Conservation (phyloP, 2,888 invertebrate species). For the Cotesia congregata region DNA sequence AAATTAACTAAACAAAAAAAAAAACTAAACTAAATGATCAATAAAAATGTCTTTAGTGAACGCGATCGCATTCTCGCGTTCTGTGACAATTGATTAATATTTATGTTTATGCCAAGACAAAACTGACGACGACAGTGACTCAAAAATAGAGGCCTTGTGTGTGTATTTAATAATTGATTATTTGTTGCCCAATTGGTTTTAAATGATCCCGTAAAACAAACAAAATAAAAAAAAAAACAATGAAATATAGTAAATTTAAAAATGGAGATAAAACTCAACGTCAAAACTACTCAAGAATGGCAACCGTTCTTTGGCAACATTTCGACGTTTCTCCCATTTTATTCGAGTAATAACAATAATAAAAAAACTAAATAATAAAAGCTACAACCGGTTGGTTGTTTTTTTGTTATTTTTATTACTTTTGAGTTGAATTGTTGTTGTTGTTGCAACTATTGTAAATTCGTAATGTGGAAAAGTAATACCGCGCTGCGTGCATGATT, state of each 20-base stretch:
- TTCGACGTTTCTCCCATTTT: constrained; percentile 13
- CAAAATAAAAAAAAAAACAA: constrained; percentile 10
- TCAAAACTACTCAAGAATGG: constrained; percentile 27
- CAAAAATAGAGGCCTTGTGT: not conserved
- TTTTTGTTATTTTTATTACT: not conserved
- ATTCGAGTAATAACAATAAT: not conserved
- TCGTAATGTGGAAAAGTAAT: constrained; percentile 16
- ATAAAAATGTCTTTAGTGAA: constrained; percentile 6
- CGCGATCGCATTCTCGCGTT: constrained; percentile 31
- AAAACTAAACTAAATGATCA: constrained; percentile 5
- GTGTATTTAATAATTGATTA: not conserved
- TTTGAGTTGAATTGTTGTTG: not conserved
- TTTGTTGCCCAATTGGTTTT: constrained; percentile 16
- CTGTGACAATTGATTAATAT: constrained; percentile 12
- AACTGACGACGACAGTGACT: constrained; percentile 18
- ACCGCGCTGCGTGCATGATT: constrained; percentile 47
- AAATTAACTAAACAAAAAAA: too few species aligned
- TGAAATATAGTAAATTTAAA: not conserved
- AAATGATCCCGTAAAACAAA: not conserved
- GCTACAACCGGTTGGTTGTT: not conserved
- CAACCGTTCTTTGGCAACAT: constrained; percentile 37
- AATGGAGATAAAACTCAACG: not conserved
- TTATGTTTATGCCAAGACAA: not conserved
- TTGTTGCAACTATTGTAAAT: not conserved
- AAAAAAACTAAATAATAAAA: constrained; percentile 1